A percentile compares a stretch with the other conserved stretches of the same genome.
phyloP scores from a whole-genome alignment of 1,140 invertebrate genomes.

The Schlechtendalia chinensis region DNA sequence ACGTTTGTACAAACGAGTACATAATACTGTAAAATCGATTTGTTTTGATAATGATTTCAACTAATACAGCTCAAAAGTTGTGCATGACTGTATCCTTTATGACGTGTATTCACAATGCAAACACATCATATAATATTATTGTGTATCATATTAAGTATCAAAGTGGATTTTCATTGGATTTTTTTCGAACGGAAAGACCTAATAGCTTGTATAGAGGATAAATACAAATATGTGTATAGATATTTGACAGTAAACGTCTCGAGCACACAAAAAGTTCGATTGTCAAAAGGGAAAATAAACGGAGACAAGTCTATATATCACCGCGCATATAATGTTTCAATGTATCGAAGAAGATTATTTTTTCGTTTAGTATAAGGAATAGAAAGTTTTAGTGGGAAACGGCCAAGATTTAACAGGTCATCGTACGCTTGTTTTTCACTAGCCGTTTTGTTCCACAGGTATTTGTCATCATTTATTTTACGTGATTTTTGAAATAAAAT shows the following conservation, averaged over 20 bases:
- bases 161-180: background rate
- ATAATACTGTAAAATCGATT: too few relatives aligned
- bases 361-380: background rate
- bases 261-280: background rate
- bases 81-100: too few relatives aligned
- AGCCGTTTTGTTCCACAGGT: background rate
- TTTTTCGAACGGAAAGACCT: background rate
- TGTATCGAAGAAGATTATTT: background rate
- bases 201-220: background rate
- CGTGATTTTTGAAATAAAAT: too few relatives aligned
- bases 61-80: too few relatives aligned
- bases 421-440: background rate
- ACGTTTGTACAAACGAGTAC: too few relatives aligned
- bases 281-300: background rate
- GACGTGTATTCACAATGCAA: background rate
- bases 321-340: background rate
- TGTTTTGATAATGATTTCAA: too few relatives aligned
- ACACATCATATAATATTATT: background rate
- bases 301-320: background rate
- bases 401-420: slow-evolving; percentile 19
- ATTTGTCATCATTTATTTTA: too few relatives aligned
- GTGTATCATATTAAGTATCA: background rate
- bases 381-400: slow-evolving; percentile 10
- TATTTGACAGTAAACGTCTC: slow-evolving; percentile 16
- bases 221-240: background rate